These are phyloP conservation scores for Aurelia sp. DNA, from an alignment of 30 jellyfish, hydroid and myxozoan genomes.

Conservation along the genomic window DNA sequence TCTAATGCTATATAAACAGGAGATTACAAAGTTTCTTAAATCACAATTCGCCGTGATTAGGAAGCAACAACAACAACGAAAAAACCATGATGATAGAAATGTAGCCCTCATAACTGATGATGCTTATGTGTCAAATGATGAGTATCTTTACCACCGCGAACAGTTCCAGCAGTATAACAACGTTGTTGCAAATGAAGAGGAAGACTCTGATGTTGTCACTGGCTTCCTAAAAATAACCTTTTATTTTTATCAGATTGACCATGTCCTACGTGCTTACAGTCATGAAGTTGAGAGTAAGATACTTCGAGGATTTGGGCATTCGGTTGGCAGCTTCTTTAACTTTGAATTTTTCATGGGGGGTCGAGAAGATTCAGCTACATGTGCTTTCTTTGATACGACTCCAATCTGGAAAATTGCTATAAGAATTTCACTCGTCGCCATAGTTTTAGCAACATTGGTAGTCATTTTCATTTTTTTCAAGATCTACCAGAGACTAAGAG, in stretches of 20 bases:
- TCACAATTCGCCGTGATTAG: not conserved
- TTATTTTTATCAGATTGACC: constrained; percentile 55
- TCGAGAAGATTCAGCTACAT: not conserved
- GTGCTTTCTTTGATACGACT: not conserved
- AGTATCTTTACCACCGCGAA: too few species aligned
- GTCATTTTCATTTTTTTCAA: not conserved
- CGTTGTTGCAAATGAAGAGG: too few species aligned
- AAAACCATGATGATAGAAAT: too few species aligned
- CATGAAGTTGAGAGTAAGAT: not conserved
- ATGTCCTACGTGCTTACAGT: constrained; percentile 1
- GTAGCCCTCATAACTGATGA: too few species aligned
- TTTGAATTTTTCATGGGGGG: constrained; percentile 17
- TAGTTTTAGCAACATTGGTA: not conserved
- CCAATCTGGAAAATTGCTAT: not conserved
- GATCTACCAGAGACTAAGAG: not conserved
- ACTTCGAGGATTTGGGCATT: not conserved
- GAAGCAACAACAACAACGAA: too few species aligned
- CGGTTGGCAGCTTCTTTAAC: constrained; percentile 23
- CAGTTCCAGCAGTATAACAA: too few species aligned
- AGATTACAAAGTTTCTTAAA: not conserved
- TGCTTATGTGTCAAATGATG: too few species aligned
- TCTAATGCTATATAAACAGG: not conserved
- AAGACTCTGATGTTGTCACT: not conserved
- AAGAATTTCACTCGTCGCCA: not conserved
- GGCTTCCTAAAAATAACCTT: constrained; percentile 44